Conservation (phyloP, 53 echinoderm and acorn worm species). For the Mesocentrotus franciscanus region DNA sequence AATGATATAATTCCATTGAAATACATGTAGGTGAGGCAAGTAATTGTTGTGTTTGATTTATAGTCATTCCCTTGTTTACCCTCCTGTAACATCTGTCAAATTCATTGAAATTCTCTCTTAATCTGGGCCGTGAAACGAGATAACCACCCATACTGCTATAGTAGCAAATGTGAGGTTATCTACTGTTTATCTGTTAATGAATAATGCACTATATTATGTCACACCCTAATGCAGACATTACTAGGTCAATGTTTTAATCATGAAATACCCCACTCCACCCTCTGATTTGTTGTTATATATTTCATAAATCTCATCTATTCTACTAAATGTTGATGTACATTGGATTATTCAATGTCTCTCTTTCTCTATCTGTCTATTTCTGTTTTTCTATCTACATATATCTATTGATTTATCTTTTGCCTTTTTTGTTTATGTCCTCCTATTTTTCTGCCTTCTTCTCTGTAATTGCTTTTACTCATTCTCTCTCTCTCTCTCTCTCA, state of each 20-base stretch:
- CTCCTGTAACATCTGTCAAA: slow-evolving; percentile 22
- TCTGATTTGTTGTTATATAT: background rate
- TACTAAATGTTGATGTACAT: background rate
- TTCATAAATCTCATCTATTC: background rate
- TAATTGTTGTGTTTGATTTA: background rate
- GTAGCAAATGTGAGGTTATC: slow-evolving; percentile 20
- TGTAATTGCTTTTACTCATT: background rate
- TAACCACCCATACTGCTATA: slow-evolving; percentile 13
- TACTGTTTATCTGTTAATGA: slow-evolving; percentile 7
- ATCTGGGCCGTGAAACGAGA: background rate
- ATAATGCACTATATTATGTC: slow-evolving; percentile 32
- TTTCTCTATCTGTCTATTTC: background rate
- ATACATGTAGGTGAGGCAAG: background rate
- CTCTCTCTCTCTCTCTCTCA: background rate
- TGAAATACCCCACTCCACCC: background rate
- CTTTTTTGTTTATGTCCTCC: background rate
- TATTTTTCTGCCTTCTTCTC: background rate
- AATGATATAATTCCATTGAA: background rate
- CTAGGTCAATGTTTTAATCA: background rate
- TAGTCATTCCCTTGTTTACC: background rate
- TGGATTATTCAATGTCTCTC: background rate
- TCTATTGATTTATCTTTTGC: background rate
- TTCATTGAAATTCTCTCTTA: slow-evolving; percentile 15
- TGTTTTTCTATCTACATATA: background rate
- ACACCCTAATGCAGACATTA: background rate